A percentile compares a stretch with the other conserved stretches of the same genome.
Conservation (phyloP, 23 tunicate genomes). For the Ciona savignyi region DNA sequence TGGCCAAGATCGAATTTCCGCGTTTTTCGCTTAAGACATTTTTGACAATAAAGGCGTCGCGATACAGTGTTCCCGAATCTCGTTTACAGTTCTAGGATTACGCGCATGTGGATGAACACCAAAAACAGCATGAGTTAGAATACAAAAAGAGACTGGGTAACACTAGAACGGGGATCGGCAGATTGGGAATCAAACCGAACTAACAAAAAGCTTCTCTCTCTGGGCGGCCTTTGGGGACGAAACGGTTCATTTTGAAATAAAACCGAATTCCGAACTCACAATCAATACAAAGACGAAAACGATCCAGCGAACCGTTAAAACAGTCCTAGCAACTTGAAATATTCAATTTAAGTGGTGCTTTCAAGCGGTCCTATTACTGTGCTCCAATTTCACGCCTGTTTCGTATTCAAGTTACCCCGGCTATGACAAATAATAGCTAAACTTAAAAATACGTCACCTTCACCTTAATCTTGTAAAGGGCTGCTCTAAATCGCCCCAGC, state of each 20-base stretch:
- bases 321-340: background rate
- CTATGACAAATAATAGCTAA: background rate
- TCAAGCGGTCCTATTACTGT: no score
- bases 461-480: background rate
- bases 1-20: slow-evolving; percentile 8
- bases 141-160: no score
- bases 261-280: slow-evolving; percentile 4
- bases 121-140: no score
- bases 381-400: background rate
- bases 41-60: slow-evolving; percentile 1
- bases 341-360: background rate
- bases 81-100: background rate
- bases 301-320: background rate
- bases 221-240: slow-evolving; percentile 12
- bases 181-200: background rate
- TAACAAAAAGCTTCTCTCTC: slow-evolving; percentile 2
- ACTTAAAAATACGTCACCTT: background rate
- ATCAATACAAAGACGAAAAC: slow-evolving; percentile 5
- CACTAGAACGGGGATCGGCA: background rate
- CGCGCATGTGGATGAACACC: no score
- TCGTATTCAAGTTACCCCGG: background rate
- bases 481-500: background rate
- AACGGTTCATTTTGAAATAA: background rate
- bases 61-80: background rate
- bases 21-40: background rate